phyloP scores from a whole-genome alignment of 2,888 invertebrate genomes.

The Pinctada fucata region DNA sequence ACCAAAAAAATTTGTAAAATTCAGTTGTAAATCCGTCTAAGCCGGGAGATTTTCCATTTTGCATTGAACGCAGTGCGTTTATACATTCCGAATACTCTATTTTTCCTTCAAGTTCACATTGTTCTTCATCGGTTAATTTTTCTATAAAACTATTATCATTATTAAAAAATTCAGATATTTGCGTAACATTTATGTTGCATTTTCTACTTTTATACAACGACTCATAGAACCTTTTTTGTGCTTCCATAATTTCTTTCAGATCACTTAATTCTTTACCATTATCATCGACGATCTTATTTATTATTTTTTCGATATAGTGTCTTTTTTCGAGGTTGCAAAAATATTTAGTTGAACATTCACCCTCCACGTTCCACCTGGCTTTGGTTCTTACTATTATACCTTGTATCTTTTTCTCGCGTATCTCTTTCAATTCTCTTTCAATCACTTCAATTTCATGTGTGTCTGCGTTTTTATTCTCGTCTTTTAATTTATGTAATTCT shows the following conservation, averaged over 20 bases:
- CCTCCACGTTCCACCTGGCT: conserved; percentile 6
- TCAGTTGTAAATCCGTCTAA: too few relatives aligned
- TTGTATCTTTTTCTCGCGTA: conserved; percentile 8
- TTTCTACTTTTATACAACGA: neutral
- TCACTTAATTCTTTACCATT: neutral
- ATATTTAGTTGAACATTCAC: neutral
- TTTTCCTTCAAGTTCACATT: neutral
- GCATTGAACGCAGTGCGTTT: conserved; percentile 6
- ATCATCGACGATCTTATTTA: neutral
- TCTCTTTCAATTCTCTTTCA: too few relatives aligned
- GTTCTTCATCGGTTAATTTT: conserved; percentile 7
- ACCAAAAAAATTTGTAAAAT: too few relatives aligned
- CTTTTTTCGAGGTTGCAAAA: too few relatives aligned
- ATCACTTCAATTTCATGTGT: too few relatives aligned
- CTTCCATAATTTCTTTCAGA: neutral
- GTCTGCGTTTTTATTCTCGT: too few relatives aligned
- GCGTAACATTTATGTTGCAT: too few relatives aligned
- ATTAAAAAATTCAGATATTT: too few relatives aligned
- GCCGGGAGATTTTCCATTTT: too few relatives aligned
- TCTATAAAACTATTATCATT: conserved; percentile 1
- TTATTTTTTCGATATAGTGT: conserved; percentile 7
- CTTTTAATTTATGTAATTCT: too few relatives aligned
- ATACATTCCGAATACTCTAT: conserved; percentile 6
- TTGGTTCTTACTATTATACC: conserved; percentile 1
- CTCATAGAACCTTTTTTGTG: conserved; percentile 11